These are phyloP conservation scores for Cecidostiba fungosa DNA, from an alignment of 2,888 invertebrate genomes.

Conservation along the genomic window DNA sequence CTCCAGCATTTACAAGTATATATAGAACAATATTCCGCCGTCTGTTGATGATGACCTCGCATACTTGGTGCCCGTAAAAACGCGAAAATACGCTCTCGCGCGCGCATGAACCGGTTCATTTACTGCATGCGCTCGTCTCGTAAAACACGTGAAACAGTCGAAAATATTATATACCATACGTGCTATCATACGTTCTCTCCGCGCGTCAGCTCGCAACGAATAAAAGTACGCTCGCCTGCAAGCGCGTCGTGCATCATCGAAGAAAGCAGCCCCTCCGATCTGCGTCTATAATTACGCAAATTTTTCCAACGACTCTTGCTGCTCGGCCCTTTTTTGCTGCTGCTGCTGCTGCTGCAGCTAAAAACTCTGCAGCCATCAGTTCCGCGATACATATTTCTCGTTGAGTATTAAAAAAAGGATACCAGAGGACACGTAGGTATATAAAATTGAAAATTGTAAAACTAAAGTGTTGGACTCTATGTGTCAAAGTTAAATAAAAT, in stretches of 20 bases:
- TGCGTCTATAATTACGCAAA: slow-evolving; percentile 61
- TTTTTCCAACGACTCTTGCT: slow-evolving; percentile 44
- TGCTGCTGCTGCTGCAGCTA: no score
- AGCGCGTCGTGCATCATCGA: slow-evolving; percentile 63
- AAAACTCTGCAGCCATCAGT: no score
- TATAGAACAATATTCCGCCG: neutral
- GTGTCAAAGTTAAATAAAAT: no score
- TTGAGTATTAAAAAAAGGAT: no score
- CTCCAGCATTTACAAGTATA: no score
- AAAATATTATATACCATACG: slow-evolving; percentile 59
- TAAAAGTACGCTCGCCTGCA: slow-evolving; percentile 45
- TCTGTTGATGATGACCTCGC: slow-evolving; percentile 54
- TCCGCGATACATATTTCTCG: neutral
- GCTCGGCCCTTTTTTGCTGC: slow-evolving; percentile 9
- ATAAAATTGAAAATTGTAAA: neutral
- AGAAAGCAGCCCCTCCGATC: slow-evolving; percentile 43
- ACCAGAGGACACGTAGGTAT: slow-evolving; percentile 2
- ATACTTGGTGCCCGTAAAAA: slow-evolving; percentile 60
- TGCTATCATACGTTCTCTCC: slow-evolving; percentile 43
- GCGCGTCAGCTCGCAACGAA: slow-evolving; percentile 10
- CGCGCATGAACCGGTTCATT: slow-evolving; percentile 62
- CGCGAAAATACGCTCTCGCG: slow-evolving; percentile 50
- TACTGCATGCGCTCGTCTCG: slow-evolving; percentile 58
- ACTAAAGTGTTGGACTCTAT: no score
- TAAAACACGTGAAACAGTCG: slow-evolving; percentile 63